Conservation (phyloP, 2,113 vertebrate species). For the Platichthys stellatus region DNA sequence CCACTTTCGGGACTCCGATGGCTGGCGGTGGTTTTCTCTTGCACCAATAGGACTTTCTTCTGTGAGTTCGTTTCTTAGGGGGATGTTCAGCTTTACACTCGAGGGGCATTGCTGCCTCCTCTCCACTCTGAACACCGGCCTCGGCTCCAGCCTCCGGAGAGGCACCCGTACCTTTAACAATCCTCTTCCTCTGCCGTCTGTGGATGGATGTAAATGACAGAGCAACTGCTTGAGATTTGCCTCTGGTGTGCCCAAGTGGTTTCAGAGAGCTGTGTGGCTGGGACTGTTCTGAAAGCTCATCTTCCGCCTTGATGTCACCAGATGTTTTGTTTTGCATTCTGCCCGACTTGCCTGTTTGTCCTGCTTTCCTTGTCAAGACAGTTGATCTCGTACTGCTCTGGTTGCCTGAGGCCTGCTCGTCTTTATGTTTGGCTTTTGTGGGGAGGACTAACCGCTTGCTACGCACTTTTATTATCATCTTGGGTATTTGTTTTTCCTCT, state of each 20-base stretch:
- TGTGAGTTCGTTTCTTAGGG: slow-evolving; percentile 10
- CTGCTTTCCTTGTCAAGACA: slow-evolving; percentile 13
- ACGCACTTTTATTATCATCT: slow-evolving; percentile 58
- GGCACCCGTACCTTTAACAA: slow-evolving; percentile 44
- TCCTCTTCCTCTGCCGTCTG: slow-evolving; percentile 56
- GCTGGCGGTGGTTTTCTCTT: slow-evolving; percentile 37
- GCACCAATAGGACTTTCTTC: slow-evolving; percentile 58
- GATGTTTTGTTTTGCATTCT: slow-evolving; percentile 35
- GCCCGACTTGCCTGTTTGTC: slow-evolving; percentile 10
- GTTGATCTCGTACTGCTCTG: slow-evolving; percentile 19
- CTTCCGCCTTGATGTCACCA: slow-evolving; percentile 10
- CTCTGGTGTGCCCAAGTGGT: slow-evolving; percentile 17
- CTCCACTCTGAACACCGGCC: slow-evolving; percentile 50
- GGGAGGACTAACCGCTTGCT: slow-evolving; percentile 35
- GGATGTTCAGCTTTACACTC: slow-evolving; percentile 50
- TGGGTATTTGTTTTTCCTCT: slow-evolving; percentile 45
- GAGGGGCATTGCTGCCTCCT: slow-evolving; percentile 49
- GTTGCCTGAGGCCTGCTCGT: slow-evolving; percentile 25
- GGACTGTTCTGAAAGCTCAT: slow-evolving; percentile 44
- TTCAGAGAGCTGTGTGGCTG: slow-evolving; percentile 31
- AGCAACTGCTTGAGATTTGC: slow-evolving; percentile 35
- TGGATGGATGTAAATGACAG: slow-evolving; percentile 37
- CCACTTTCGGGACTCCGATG: not conserved
- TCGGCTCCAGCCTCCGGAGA: slow-evolving; percentile 68
- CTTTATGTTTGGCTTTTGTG: slow-evolving; percentile 41